phyloP scores from a whole-genome alignment of 2,797 vertebrate genomes.

The Cirrhinus mrigala region DNA sequence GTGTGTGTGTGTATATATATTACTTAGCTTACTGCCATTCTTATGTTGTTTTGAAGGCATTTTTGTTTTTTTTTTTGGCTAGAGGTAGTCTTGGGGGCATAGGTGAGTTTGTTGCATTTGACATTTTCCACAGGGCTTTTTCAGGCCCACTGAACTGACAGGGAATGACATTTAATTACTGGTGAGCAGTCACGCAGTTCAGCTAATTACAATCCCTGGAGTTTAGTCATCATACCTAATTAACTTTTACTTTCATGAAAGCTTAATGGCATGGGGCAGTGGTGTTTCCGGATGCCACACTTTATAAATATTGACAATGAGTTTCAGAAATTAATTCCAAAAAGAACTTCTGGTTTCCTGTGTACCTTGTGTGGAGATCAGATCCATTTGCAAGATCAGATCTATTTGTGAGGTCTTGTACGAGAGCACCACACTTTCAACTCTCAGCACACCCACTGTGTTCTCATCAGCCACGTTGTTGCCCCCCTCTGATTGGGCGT shows the following conservation, averaged over 20 bases:
- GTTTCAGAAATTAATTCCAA: constrained; percentile 79
- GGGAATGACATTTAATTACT: constrained; percentile 95
- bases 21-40: not conserved
- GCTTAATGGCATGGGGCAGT: constrained; percentile 84
- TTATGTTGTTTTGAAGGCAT: constrained; percentile 3
- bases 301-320: constrained; percentile 83
- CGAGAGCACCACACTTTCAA: constrained; percentile 29
- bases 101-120: constrained; percentile 74
- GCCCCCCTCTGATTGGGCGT: constrained; percentile 44
- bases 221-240: constrained; percentile 94
- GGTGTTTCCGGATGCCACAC: constrained; percentile 71
- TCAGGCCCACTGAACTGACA: constrained; percentile 85
- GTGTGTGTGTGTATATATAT: too few relatives aligned
- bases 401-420: constrained; percentile 31
- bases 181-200: constrained; percentile 89
- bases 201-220: constrained; percentile 91
- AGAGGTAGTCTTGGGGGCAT: constrained; percentile 64
- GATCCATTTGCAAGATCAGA: constrained; percentile 37
- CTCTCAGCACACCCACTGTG: constrained; percentile 3
- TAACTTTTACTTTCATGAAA: constrained; percentile 93
- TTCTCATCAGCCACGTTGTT: constrained; percentile 45
- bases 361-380: not conserved
- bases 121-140: constrained; percentile 79
- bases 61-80: constrained; percentile 59
- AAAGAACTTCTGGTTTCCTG: constrained; percentile 63